These are phyloP conservation scores for Schrankia costaestrigalis DNA, from an alignment of 2,888 invertebrate genomes.

Conservation along the genomic window DNA sequence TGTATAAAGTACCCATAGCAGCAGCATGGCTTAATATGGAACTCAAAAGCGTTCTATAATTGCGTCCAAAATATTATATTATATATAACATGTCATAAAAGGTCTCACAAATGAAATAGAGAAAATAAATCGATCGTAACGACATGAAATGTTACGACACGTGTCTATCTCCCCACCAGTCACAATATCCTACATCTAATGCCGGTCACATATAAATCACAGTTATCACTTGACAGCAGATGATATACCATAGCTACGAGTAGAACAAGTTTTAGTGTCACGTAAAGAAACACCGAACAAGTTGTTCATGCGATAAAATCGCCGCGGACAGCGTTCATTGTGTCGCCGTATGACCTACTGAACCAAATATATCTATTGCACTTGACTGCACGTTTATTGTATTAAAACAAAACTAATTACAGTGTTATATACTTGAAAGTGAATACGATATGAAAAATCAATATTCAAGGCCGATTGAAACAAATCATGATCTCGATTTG, in stretches of 20 bases:
- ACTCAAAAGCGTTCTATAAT: too few relatives aligned
- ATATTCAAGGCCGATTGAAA: constrained; percentile 4
- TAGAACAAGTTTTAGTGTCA: constrained; percentile 26
- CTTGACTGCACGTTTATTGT: constrained; percentile 29
- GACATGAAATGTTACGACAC: constrained; percentile 22
- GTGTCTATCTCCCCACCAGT: constrained; percentile 18
- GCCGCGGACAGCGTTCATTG: constrained; percentile 27
- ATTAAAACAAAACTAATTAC: constrained; percentile 9
- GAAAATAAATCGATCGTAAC: too few relatives aligned
- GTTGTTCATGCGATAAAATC: constrained; percentile 25
- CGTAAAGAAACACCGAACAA: constrained; percentile 22
- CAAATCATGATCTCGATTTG: constrained; percentile 4
- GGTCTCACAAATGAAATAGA: too few relatives aligned
- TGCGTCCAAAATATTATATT: too few relatives aligned
- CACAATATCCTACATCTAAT: constrained; percentile 33
- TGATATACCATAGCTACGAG: constrained; percentile 22
- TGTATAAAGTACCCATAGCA: too few relatives aligned
- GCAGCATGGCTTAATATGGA: too few relatives aligned
- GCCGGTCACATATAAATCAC: constrained; percentile 38
- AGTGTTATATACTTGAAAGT: too few relatives aligned
- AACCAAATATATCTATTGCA: constrained; percentile 33
- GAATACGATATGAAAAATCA: constrained; percentile 12
- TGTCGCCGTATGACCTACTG: constrained; percentile 42
- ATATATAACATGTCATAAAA: too few relatives aligned
- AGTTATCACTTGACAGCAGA: constrained; percentile 39